These are phyloP conservation scores for Dicyrtoma fusca DNA, from an alignment of 2,888 invertebrate species.

Conservation along the genomic window DNA sequence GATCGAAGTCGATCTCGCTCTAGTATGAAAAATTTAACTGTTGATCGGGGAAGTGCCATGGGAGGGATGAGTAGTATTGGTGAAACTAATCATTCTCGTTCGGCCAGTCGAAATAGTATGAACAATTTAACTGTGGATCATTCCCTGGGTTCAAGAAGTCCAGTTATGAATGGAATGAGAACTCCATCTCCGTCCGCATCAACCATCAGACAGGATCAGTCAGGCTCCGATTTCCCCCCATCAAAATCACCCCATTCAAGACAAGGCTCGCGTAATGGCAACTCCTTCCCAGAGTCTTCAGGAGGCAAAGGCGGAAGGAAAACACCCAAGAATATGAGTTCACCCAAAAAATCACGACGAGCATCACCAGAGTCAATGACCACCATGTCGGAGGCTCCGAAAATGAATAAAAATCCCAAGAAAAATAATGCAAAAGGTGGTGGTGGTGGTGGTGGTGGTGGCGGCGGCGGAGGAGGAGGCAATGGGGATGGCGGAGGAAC, in stretches of 20 bases:
- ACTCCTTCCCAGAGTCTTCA: not conserved
- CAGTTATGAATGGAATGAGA: constrained; percentile 6
- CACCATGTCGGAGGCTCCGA: too few species aligned
- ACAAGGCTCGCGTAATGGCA: not conserved
- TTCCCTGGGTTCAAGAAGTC: not conserved
- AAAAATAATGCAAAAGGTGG: too few species aligned
- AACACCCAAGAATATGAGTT: not conserved
- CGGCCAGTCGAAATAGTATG: constrained; percentile 11
- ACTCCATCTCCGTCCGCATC: constrained; percentile 4
- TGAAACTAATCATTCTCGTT: not conserved
- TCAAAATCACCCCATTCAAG: not conserved
- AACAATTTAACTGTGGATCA: constrained; percentile 18
- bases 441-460: too few species aligned
- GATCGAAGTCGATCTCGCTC: constrained; percentile 4
- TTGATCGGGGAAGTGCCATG: constrained; percentile 2
- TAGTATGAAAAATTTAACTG: constrained; percentile 12
- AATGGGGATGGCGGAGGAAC: too few species aligned
- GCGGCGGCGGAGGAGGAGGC: too few species aligned
- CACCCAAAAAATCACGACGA: too few species aligned
- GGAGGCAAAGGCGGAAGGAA: not conserved
- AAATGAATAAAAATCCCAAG: too few species aligned
- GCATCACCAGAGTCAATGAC: too few species aligned
- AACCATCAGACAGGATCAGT: not conserved
- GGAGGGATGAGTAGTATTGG: not conserved
- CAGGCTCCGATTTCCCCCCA: not conserved